Evolutionary conservation across 2,888 invertebrate genomes (phyloP).

Genomic region (Coleophora flavipennella): DNA sequence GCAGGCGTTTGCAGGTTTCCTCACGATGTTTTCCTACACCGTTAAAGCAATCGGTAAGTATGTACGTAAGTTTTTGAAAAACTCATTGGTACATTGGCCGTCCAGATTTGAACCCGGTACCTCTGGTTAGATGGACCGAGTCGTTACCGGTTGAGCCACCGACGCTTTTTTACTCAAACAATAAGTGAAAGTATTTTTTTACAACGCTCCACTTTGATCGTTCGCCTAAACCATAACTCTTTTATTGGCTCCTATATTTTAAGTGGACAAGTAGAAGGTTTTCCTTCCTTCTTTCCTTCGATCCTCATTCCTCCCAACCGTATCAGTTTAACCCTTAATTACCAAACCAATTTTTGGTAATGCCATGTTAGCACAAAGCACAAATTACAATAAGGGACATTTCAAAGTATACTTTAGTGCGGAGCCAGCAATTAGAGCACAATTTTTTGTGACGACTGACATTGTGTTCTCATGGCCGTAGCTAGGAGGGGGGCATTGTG

Average conservation of each 20-base stretch:
- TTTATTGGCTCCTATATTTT: conserved; percentile 30
- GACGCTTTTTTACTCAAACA: no score
- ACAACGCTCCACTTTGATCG: conserved; percentile 49
- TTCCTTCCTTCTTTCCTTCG: conserved; percentile 19
- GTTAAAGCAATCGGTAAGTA: no score
- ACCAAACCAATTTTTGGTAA: conserved; percentile 26
- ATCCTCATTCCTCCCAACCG: conserved; percentile 14
- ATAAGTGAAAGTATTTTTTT: conserved; percentile 55
- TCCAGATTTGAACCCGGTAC: no score
- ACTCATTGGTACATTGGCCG: no score
- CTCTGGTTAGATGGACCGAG: no score
- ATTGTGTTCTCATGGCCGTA: conserved; percentile 55
- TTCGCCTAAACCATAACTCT: conserved; percentile 50
- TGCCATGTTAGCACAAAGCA: conserved; percentile 4
- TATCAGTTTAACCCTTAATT: conserved; percentile 30
- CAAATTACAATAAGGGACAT: conserved; percentile 33
- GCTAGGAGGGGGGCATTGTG: no score
- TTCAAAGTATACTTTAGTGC: conserved; percentile 33
- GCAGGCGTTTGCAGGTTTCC: no score
- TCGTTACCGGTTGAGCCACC: no score
- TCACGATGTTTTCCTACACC: no score
- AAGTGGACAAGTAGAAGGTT: conserved; percentile 1
- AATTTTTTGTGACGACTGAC: conserved; percentile 56
- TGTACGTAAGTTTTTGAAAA: no score
- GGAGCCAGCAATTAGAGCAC: conserved; percentile 43